Evolutionary conservation across 2,113 vertebrate genomes (phyloP).

Genomic region (Phocoena sinus): DNA sequence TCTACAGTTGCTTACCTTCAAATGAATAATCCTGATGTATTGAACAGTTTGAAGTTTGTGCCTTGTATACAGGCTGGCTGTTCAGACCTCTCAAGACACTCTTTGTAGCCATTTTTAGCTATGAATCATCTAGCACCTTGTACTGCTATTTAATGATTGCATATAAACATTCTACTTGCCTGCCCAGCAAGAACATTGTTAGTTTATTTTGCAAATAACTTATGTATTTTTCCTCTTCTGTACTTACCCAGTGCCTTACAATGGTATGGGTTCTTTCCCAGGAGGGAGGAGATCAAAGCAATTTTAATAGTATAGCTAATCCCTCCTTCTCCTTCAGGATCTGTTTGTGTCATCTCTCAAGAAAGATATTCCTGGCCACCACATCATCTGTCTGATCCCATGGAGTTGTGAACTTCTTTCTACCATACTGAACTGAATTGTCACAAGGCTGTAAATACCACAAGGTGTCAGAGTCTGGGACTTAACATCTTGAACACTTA

Average conservation of each 20-base stretch:
- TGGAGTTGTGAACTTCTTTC: not conserved
- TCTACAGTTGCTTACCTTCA: not conserved
- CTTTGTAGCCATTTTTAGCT: not conserved
- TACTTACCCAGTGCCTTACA: not conserved
- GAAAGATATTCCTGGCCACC: not conserved
- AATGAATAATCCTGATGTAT: not conserved
- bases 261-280: not conserved
- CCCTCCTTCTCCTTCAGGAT: not conserved
- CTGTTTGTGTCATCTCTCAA: not conserved
- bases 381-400: not conserved
- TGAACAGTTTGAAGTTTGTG: not conserved
- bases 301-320: not conserved
- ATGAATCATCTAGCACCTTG: not conserved
- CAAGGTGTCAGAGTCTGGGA: not conserved
- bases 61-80: not conserved
- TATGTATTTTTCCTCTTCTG: not conserved
- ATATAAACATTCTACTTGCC: not conserved
- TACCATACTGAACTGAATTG: not conserved
- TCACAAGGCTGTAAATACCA: not conserved
- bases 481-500: not conserved
- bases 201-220: not conserved
- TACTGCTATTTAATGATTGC: not conserved
- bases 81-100: not conserved
- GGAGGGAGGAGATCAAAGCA: not conserved
- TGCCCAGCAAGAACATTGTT: not conserved